phyloP scores from a whole-genome alignment of 2,888 invertebrate species.

The Drosophila mulleri region DNA sequence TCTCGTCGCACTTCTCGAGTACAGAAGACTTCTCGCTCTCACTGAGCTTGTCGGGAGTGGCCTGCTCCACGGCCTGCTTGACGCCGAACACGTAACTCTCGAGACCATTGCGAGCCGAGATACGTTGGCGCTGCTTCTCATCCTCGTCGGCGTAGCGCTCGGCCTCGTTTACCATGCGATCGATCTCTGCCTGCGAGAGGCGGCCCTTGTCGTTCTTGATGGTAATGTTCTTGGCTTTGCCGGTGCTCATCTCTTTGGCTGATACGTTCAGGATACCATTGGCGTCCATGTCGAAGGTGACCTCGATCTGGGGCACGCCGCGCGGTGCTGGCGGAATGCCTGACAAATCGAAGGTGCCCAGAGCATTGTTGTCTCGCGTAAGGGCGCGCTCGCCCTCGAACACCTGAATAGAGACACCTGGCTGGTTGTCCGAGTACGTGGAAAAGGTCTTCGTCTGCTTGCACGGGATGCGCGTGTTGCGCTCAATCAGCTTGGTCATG shows the following conservation, averaged over 20 bases:
- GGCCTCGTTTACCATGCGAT: conserved; percentile 91
- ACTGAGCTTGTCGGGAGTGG: conserved; percentile 83
- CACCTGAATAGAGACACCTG: conserved; percentile 39
- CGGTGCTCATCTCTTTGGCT: conserved; percentile 89
- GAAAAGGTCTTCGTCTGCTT: conserved; percentile 42
- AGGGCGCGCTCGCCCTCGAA: conserved; percentile 41
- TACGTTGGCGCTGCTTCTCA: conserved; percentile 41
- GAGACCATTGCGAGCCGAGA: conserved; percentile 34
- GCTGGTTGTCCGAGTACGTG: conserved; percentile 41
- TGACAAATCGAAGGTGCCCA: conserved; percentile 38
- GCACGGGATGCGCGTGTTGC: conserved; percentile 37
- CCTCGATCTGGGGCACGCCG: conserved; percentile 94
- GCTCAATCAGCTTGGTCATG: conserved; percentile 39
- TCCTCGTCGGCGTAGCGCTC: conserved; percentile 87
- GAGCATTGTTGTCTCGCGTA: conserved; percentile 31
- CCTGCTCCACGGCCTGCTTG: conserved; percentile 34
- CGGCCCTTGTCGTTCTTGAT: conserved; percentile 93
- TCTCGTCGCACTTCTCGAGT: conserved; percentile 83
- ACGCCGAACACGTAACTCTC: conserved; percentile 38
- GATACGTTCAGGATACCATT: conserved; percentile 97
- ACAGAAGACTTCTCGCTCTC: conserved; percentile 90
- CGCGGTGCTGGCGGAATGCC: conserved; percentile 94
- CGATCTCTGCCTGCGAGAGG: conserved; percentile 92
- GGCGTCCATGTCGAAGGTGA: conserved; percentile 92
- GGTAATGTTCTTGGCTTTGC: conserved; percentile 90